Conservation (phyloP, 2,797 vertebrate genomes). For the Anguilla anguilla region DNA sequence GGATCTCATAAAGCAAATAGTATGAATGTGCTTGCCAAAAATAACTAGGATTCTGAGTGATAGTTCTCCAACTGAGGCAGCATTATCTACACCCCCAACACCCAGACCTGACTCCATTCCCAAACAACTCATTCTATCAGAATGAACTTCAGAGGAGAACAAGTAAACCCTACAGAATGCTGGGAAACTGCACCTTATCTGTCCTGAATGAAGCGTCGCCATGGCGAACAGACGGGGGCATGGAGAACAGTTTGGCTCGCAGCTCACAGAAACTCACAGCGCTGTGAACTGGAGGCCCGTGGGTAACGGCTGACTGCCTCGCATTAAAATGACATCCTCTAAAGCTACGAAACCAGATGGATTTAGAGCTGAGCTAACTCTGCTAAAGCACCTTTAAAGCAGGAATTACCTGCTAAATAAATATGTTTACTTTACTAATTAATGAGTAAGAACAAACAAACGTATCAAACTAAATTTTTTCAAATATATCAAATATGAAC, state of each 20-base stretch:
- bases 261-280: slow-evolving; percentile 14
- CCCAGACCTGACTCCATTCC: slow-evolving; percentile 15
- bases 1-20: slow-evolving; percentile 21
- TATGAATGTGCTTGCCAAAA: not conserved
- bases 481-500: not conserved
- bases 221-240: slow-evolving; percentile 20
- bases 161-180: slow-evolving; percentile 21
- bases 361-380: not conserved
- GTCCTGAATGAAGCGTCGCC: slow-evolving; percentile 16
- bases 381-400: not conserved
- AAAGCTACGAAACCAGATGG: not conserved
- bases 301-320: not conserved
- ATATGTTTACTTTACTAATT: not conserved
- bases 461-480: not conserved
- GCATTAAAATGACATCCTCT: not conserved
- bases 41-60: not conserved
- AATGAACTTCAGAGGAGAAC: slow-evolving; percentile 3
- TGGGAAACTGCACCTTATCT: slow-evolving; percentile 26
- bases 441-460: not conserved
- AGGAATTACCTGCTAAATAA: not conserved
- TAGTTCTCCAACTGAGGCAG: slow-evolving; percentile 22
- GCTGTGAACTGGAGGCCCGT: slow-evolving; percentile 12
- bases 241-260: slow-evolving; percentile 5
- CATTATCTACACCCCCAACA: slow-evolving; percentile 21
- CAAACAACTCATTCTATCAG: slow-evolving; percentile 3